Percentiles rank a stretch among this genome's conserved stretches.
These are phyloP conservation scores for Dermolepida albohirtum DNA, from an alignment of 2,888 invertebrate genomes.

Conservation along the genomic window DNA sequence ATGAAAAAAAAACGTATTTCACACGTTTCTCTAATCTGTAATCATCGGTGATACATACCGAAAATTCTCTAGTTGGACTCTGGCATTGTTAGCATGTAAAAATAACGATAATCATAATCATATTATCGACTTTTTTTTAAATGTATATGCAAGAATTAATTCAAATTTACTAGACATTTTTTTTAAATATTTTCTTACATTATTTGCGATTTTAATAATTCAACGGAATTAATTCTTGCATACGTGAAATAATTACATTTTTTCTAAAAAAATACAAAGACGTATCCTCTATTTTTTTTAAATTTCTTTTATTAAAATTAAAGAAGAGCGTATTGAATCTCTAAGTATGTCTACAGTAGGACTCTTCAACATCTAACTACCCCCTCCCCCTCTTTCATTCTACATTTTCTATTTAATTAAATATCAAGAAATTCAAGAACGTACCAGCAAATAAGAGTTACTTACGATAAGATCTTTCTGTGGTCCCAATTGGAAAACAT, in stretches of 20 bases:
- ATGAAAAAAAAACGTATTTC: slow-evolving; percentile 7
- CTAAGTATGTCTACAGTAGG: no score
- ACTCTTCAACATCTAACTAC: no score
- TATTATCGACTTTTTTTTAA: slow-evolving; percentile 9
- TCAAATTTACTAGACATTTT: no score
- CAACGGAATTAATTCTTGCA: neutral
- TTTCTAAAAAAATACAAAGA: no score
- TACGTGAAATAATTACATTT: no score
- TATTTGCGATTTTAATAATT: no score
- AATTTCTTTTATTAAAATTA: no score
- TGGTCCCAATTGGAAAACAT: slow-evolving; percentile 58
- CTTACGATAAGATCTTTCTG: slow-evolving; percentile 67
- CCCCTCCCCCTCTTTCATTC: no score
- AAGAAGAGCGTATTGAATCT: no score
- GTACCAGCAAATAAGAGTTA: slow-evolving; percentile 53
- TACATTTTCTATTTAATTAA: neutral
- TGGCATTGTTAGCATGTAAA: slow-evolving; percentile 65
- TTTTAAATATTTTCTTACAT: no score
- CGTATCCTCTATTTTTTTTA: no score
- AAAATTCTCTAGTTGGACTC: slow-evolving; percentile 66
- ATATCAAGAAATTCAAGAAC: slow-evolving; percentile 8
- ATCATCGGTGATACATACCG: slow-evolving; percentile 63
- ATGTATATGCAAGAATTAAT: slow-evolving; percentile 21
- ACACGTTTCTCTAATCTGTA: slow-evolving; percentile 22
- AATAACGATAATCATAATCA: slow-evolving; percentile 51